phyloP scores from a whole-genome alignment of 2,888 invertebrate species.

The Drosophila atripex region DNA sequence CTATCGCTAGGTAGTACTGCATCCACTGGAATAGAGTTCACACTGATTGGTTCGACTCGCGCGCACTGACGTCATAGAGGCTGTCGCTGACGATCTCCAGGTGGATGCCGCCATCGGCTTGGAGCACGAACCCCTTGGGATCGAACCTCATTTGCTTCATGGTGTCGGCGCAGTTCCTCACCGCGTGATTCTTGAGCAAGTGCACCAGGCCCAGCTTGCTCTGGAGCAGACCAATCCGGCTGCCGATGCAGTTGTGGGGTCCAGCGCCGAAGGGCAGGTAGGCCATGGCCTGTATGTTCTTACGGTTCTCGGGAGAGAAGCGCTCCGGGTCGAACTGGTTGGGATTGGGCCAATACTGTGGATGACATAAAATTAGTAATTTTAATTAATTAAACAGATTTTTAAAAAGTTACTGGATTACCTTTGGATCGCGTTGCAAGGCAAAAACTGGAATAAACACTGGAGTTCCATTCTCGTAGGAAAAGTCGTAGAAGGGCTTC shows the following conservation, averaged over 20 bases:
- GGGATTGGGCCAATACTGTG: conserved; percentile 81
- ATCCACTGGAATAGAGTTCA: neutral
- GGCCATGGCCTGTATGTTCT: conserved; percentile 66
- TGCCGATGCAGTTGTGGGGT: conserved; percentile 82
- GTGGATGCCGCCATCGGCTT: conserved; percentile 68
- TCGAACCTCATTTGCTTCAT: conserved; percentile 70
- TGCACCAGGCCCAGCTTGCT: conserved; percentile 80
- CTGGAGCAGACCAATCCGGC: conserved; percentile 81
- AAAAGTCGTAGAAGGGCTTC: conserved; percentile 77
- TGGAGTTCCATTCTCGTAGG: conserved; percentile 77
- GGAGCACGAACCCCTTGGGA: conserved; percentile 76
- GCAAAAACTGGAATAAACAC: conserved; percentile 81
- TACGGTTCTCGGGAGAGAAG: conserved; percentile 77
- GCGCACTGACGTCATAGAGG: conserved; percentile 54
- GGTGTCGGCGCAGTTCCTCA: conserved; percentile 67
- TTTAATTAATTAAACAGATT: neutral
- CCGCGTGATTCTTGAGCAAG: conserved; percentile 80
- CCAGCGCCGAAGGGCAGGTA: conserved; percentile 82
- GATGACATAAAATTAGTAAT: neutral
- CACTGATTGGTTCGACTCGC: neutral
- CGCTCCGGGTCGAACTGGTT: conserved; percentile 82
- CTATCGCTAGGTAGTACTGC: conserved; percentile 1
- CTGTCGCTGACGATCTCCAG: conserved; percentile 77
- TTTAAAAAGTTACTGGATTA: conserved; percentile 28
- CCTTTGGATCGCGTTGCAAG: conserved; percentile 82